Evolutionary conservation across 2,888 invertebrate species (phyloP), one percentile per base, ranked within the genome.

Genomic region (Teleiodes luculella): DNA sequence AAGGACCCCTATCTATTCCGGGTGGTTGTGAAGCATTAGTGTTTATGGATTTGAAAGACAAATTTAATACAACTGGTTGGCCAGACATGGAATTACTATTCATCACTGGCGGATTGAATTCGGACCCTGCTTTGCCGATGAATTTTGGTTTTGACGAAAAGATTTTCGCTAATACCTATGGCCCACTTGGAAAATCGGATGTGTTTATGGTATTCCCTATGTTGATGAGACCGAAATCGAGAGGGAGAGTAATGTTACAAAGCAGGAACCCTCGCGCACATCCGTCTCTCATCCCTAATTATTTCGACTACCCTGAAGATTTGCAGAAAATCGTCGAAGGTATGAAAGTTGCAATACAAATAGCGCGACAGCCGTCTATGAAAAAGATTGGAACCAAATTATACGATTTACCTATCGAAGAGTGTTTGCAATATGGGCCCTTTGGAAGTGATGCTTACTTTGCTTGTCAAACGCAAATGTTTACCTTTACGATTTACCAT

Each of bases 241-340:
- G 90, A 61, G 95, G 95, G 0, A 86, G 92, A 57, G 78, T 95
- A 0, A 89, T 86, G 75, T 85, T 97, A n/a, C 91, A 90, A 66
- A 94, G 93, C 10, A 92, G 86, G 55, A 92, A 96, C 74, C 95
- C 96, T 0, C 91, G 91, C 63, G 90, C 92, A 0, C 92, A 93
- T 65, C 96, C 97, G 0, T 81, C 91, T n/a, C 90, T 96, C 52
- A 92, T 95, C 62, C 94, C 96, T 0, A 95, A 95, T 73, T 98
- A 97, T 77, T 92, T 97, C 70, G 90, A 92, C 47, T 64, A 86
- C 69, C 62, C 84, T 7, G 87, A 90, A 61, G 96, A 96, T 67
- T 77, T 93, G 55, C 83, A 92, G 56, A 93, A 92, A 36, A 86
- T 94, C 36, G 89, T 94, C 0, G 91, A 91, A 70, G 94, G 93